Percentiles rank a stretch among this genome's conserved stretches.
phyloP scores from a whole-genome alignment of 1,140 invertebrate genomes.

The Zaprionus camerounensis region DNA sequence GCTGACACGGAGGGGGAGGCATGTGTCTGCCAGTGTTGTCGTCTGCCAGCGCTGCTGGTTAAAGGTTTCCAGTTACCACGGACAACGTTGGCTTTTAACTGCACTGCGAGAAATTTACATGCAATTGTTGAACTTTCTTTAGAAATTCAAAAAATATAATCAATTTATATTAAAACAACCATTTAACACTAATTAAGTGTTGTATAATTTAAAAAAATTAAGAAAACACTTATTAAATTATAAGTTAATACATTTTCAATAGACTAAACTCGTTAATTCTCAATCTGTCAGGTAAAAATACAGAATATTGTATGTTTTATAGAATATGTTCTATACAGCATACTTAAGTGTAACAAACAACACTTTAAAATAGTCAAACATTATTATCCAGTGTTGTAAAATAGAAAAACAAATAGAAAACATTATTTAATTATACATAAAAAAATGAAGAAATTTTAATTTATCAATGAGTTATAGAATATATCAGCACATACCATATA shows the following conservation, averaged over 20 bases:
- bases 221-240: neutral
- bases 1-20: conserved; percentile 7
- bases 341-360: too few relatives aligned
- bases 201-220: neutral
- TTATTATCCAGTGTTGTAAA: neutral
- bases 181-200: neutral
- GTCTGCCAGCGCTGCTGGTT: conserved; percentile 30
- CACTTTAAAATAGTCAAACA: neutral
- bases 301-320: too few relatives aligned
- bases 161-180: too few relatives aligned
- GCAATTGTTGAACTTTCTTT: too few relatives aligned
- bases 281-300: too few relatives aligned
- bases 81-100: conserved; percentile 33
- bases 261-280: too few relatives aligned
- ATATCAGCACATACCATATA: neutral
- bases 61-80: conserved; percentile 43
- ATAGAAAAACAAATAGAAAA: neutral
- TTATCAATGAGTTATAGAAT: neutral
- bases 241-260: too few relatives aligned
- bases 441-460: neutral
- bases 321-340: too few relatives aligned
- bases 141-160: neutral
- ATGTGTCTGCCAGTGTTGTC: conserved; percentile 35
- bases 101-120: conserved; percentile 19
- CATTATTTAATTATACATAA: too few relatives aligned